These are phyloP conservation scores for Petroica traversi DNA, from an alignment of 2,113 vertebrate species.

Conservation along the genomic window DNA sequence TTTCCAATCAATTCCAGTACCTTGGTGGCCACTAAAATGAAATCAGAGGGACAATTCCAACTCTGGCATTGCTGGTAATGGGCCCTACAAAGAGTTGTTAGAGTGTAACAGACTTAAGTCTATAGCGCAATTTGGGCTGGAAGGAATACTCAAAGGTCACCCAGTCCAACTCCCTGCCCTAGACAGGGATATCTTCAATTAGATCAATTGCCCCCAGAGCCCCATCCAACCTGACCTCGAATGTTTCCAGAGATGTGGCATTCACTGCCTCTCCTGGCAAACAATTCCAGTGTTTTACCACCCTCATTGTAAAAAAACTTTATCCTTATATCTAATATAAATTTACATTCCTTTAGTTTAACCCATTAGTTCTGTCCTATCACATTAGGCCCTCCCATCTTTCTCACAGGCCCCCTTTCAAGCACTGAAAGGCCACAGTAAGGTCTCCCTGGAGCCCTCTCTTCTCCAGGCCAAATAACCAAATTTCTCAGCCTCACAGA, in stretches of 20 bases:
- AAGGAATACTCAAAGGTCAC: not conserved
- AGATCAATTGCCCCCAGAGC: not conserved
- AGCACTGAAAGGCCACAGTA: too few relatives aligned
- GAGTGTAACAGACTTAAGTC: not conserved
- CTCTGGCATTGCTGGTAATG: not conserved
- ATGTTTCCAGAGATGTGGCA: not conserved
- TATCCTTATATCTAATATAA: not conserved
- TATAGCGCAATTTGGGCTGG: not conserved
- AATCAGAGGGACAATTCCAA: not conserved
- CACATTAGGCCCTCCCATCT: not conserved
- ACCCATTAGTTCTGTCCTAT: not conserved
- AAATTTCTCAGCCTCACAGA: too few relatives aligned
- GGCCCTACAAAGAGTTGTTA: not conserved
- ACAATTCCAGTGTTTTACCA: not conserved
- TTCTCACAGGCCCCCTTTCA: not conserved
- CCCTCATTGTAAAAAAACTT: accelerated
- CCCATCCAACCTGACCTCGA: not conserved
- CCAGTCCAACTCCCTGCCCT: not conserved
- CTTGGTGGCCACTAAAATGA: not conserved
- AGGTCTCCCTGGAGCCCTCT: not conserved
- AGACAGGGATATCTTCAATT: not conserved
- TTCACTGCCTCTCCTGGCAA: not conserved
- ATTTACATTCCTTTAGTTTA: not conserved
- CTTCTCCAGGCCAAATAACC: not conserved
- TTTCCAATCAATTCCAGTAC: not conserved